Base-by-base conservation (phyloP, 2,888 invertebrate species). In the Spodoptera picta region DNA sequence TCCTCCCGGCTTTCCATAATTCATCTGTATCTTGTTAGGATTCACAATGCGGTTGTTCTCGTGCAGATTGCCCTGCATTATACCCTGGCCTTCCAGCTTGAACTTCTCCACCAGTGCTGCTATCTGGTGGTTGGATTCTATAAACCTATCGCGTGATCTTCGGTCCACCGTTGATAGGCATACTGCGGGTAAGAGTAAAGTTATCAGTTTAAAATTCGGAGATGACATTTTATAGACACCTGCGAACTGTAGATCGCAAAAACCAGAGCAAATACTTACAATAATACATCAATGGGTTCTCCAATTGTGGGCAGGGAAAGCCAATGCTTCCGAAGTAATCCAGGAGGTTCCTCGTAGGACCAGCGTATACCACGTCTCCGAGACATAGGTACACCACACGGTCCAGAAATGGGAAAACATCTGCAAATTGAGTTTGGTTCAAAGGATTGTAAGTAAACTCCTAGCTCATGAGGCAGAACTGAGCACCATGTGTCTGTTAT, bases 251-350 rank as follows among this genome's bases (percentile, higher is more conserved):
- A 19, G 1, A 19, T 19, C 19, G 19, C 19, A 19, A 19, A 19
- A 19, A 19, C 19, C 19, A 19, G 19, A 19, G 19, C 2, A 19
- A 19, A 36, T 9, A 96, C 98, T 96, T 93, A 98, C 98, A 94
- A 87, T 99, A 99, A 90, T 99, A 99, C 97, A 99, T 99, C n/a
- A 99, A 95, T 0, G 99, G 99, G 90, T 99, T 99, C 87, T 99
- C 99, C 53, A 99, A 94, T 86, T 98, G 98, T 0, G 99, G 99
- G 89, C 99, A 99, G 0, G 99, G 99, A 87, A 99, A 99, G 2
- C 99, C 99, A 76, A 99, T 98, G 72, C 97, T 97, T 60, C 98
- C 97, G 90, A 99, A 99, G 90, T 99, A 99, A 85, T 98, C 98
- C 66, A 99, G 95, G 96, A 99, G 97, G 79, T 98, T 97, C 57